Base-by-base conservation (phyloP, 2,113 vertebrate genomes). In the Phrynocephalus versicolor region DNA sequence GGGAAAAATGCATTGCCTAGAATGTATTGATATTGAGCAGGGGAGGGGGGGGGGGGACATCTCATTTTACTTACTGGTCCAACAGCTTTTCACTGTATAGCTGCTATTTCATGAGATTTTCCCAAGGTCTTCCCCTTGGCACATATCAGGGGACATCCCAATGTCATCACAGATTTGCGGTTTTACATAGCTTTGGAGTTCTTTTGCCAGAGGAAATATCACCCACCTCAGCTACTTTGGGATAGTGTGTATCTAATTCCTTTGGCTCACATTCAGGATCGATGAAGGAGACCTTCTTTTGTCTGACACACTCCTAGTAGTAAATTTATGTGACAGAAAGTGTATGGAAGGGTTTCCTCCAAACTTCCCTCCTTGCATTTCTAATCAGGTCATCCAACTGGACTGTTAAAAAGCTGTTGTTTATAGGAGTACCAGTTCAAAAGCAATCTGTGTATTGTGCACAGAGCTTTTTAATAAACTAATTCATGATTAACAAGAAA, bases 331-430 rank as follows among this genome's bases (percentile, higher is more conserved):
- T 67, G 73, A 3, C 73, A 16, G 33, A 58, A n/a, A 55, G 30
- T 7, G 82, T 3, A 57, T 78, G 76, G 60, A 45, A 64, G 88
- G 87, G 85, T 62, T 81, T 60, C 75, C 92, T 64, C 30, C 2
- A 0, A 57, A 23, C 33, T 70, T 71, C 70, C 74, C 77, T 70
- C 25, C 83, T 45, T 71, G 33, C 51, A 55, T 79, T 85, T 78
- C 64, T 70, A 70, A 71, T 69, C 51, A 55, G 57, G 37, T 58
- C 35, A 79, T 30, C 25, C 55, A 58, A 69, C 75, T 58, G 51
- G 75, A 69, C 41, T 70, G 55, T 35, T 23, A 69, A 67, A 30
- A 84, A 57, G 45, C 45, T 51, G 45, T 10, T 51, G 45, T 10
- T 51, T 51, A 51, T 10, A 6, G 45, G 37, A 30, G n/a, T 74